Evolutionary conservation across 2,797 vertebrate species (phyloP).

Genomic region (Bradypodion ventrale): DNA sequence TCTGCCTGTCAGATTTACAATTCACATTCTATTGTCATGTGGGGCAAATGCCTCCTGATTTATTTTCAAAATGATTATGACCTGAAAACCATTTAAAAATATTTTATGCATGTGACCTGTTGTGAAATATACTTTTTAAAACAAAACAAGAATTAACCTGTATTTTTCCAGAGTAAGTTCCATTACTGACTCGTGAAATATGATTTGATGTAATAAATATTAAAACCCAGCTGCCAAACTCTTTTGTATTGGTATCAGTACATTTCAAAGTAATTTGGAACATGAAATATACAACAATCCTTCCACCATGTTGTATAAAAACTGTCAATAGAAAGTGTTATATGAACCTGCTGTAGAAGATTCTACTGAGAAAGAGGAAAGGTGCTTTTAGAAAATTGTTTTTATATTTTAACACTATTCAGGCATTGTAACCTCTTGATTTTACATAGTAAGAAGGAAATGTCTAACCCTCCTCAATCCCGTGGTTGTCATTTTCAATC

Average conservation of each 20-base stretch:
- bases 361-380: neutral
- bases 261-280: neutral
- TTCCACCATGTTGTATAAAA: neutral
- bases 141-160: conserved; percentile 33
- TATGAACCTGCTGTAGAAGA: neutral
- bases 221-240: neutral
- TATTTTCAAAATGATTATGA: conserved; percentile 56
- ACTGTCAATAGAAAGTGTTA: too few species aligned
- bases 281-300: neutral
- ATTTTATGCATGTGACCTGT: neutral
- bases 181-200: neutral
- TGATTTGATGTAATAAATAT: conserved; percentile 4
- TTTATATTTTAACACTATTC: neutral
- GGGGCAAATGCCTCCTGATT: conserved; percentile 55
- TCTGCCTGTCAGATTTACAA: conserved; percentile 44
- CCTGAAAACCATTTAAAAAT: conserved; percentile 52
- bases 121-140: conserved; percentile 24
- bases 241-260: neutral
- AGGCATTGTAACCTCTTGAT: too few species aligned
- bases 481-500: too few species aligned
- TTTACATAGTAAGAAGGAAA: too few species aligned
- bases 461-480: too few species aligned
- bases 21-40: conserved; percentile 43
- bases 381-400: neutral
- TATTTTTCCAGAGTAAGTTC: conserved; percentile 25